Conservation (phyloP, 1,140 invertebrate species). For the Penaeus indicus region DNA sequence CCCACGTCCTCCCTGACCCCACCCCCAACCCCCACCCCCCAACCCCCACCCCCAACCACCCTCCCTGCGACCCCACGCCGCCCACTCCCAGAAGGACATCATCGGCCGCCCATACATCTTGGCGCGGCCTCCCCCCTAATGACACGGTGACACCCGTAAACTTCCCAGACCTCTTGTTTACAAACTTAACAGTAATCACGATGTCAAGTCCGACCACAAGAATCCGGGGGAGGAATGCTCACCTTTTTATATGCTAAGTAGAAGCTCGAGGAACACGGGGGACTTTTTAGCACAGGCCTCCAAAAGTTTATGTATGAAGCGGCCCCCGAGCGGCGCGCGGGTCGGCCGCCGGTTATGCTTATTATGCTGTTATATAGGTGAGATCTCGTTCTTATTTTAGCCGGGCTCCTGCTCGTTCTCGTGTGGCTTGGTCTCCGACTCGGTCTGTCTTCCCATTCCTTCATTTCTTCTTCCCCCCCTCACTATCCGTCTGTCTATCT, state of each 20-base stretch:
- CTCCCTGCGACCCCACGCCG: too few species aligned
- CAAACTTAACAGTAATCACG: slow-evolving; percentile 40
- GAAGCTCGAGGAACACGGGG: neutral
- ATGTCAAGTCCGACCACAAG: slow-evolving; percentile 39
- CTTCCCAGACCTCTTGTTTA: slow-evolving; percentile 34
- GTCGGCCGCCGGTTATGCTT: too few species aligned
- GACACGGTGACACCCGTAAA: slow-evolving; percentile 45
- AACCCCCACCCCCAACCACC: neutral
- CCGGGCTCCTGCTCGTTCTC: too few species aligned
- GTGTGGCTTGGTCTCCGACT: too few species aligned
- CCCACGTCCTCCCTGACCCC: too few species aligned
- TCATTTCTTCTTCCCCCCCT: too few species aligned
- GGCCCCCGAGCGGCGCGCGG: too few species aligned
- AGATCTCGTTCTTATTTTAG: too few species aligned
- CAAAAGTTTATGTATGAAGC: too few species aligned
- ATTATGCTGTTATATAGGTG: too few species aligned
- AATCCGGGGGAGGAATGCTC: slow-evolving; percentile 34
- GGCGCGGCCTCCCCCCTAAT: slow-evolving; percentile 1
- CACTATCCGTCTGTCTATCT: too few species aligned
- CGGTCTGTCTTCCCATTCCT: too few species aligned
- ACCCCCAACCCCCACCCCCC: neutral
- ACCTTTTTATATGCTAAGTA: slow-evolving; percentile 50
- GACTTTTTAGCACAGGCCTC: neutral
- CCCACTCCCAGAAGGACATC: neutral
- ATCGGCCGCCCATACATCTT: slow-evolving; percentile 9